Conservation (phyloP, 2,113 vertebrate species). For the Papio anubis region DNA sequence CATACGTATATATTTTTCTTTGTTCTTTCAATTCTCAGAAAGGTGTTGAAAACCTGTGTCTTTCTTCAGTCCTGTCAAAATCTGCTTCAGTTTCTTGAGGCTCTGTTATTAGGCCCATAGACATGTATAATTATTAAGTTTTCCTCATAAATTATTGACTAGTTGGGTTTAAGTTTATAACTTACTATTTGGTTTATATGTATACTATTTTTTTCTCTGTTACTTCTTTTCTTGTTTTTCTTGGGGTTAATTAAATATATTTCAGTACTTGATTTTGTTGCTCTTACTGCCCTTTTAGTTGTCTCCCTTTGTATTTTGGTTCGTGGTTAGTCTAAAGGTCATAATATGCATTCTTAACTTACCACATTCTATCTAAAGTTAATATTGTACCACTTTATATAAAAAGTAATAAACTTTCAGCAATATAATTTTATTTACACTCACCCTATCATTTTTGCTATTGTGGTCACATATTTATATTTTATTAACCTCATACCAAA, state of each 20-base stretch:
- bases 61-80: not conserved
- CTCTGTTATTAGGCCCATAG: not conserved
- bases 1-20: not conserved
- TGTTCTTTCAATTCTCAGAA: not conserved
- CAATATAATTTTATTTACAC: not conserved
- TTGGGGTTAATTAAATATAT: not conserved
- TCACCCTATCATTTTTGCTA: not conserved
- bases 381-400: not conserved
- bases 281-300: not conserved
- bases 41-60: not conserved
- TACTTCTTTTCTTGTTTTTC: not conserved
- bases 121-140: not conserved
- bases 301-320: not conserved
- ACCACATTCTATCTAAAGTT: not conserved
- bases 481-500: constrained; percentile 1
- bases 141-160: not conserved
- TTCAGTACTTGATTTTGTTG: constrained; percentile 1
- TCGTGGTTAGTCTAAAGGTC: not conserved
- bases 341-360: not conserved
- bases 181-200: not conserved
- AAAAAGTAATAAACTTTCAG: not conserved
- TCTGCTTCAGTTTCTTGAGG: not conserved
- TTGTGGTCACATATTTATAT: not conserved
- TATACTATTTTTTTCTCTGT: not conserved
- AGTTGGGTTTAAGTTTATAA: not conserved